Evolutionary conservation across 2,888 invertebrate species (phyloP), one percentile per base, ranked within the genome.

Genomic region (Lycaena phlaeas): DNA sequence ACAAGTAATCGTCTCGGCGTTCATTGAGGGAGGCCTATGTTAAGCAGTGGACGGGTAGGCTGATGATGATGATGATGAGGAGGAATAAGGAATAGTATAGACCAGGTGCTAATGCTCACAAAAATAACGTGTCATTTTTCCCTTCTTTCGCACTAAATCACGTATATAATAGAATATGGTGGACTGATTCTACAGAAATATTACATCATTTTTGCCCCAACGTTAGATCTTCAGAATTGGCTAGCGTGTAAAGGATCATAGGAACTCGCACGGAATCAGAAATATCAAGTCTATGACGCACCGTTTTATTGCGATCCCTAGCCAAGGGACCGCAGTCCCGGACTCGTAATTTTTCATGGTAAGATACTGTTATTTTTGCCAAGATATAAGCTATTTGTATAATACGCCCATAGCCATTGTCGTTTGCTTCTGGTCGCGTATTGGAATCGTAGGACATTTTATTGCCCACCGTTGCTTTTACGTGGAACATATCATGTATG

Each of bases 351-450:
- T 38, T 38, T 14, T 14, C 25, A 27, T 26, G 26, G 25, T 26
- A 26, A 40, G 26, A 26, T 25, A 11, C 15, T 26, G 25, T 14
- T 30, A 31, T 31, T 15, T 40, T 63, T 61, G 61, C 60, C 64
- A 68, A 68, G 68, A 73, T 75, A 72, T 68, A 62, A 59, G 60
- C 70, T 57, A 65, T 77, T 78, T 74, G 76, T 77, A 77, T 78
- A 77, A 78, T 79, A 76, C 71, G 70, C 62, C 76, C 69, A 78
- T 77, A 66, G 68, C 57, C 59, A 68, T 71, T 68, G 68, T 60
- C 68, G 61, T 68, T 70, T 52, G n/a, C n/a, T n/a, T n/a, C 28
- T 7, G 25, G 14, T 30, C 14, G 25, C 14, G 14, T 29, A 30
- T 34, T 34, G 25, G 30, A 14, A 30, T 25, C 15, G 22, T 30